Conservation (phyloP, 1,140 invertebrate genomes). For the Rhopalosiphum padi region DNA sequence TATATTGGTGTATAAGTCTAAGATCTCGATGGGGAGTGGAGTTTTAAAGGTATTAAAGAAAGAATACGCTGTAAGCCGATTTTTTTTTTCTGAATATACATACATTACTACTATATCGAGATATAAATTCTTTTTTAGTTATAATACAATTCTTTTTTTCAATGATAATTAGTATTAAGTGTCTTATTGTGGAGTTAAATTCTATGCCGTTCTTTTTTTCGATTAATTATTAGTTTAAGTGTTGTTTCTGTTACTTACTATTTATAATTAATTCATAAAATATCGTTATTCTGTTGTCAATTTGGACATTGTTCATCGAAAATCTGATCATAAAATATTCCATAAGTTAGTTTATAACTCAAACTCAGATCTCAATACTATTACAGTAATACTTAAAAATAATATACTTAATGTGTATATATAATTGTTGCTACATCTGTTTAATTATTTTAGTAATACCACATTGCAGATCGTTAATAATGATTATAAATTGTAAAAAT, state of each 20-base stretch:
- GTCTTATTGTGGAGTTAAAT: neutral
- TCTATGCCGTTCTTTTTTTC: neutral
- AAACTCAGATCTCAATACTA: neutral
- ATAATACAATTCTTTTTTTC: neutral
- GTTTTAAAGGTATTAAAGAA: neutral
- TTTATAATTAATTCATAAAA: constrained; percentile 16
- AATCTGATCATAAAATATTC: neutral
- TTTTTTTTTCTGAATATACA: neutral
- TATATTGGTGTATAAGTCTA: neutral
- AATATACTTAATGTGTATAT: neutral
- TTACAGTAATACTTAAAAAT: neutral
- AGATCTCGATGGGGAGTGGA: neutral
- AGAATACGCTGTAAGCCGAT: neutral
- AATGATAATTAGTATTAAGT: constrained; percentile 9
- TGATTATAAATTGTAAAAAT: neutral
- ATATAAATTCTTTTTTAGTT: neutral
- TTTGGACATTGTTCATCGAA: neutral
- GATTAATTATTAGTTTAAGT: neutral
- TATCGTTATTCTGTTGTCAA: neutral
- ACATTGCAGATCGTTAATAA: neutral
- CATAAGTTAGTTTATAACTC: neutral
- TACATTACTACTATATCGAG: neutral
- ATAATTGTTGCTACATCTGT: neutral
- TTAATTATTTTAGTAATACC: neutral
- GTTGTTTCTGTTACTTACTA: neutral